Evolutionary conservation across 2,113 vertebrate genomes (phyloP).

Genomic region (Nothobranchius furzeri): DNA sequence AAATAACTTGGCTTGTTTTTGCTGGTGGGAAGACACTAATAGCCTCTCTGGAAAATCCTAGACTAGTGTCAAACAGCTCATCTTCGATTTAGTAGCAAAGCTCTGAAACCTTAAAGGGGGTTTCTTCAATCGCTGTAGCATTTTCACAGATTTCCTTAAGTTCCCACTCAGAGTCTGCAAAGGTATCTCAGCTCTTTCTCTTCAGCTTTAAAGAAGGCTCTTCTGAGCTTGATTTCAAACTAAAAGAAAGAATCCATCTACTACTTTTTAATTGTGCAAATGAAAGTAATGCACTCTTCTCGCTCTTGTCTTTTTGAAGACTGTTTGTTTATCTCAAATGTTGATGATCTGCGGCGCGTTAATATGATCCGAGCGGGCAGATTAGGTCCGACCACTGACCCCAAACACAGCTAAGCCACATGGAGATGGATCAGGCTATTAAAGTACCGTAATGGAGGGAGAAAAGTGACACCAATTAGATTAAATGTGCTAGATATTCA

Average conservation of each 20-base stretch:
- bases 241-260: conserved; percentile 19
- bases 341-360: conserved; percentile 40
- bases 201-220: conserved; percentile 19
- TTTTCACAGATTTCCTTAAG: conserved; percentile 12
- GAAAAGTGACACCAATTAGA: conserved; percentile 78
- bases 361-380: conserved; percentile 58
- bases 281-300: conserved; percentile 32
- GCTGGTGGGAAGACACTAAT: conserved; percentile 66
- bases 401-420: conserved; percentile 64
- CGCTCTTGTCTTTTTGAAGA: conserved; percentile 28
- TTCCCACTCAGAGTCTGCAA: neutral
- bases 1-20: conserved; percentile 70
- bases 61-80: conserved; percentile 34
- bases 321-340: conserved; percentile 59
- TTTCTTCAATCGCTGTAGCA: conserved; percentile 20
- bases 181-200: conserved; percentile 22
- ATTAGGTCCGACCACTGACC: conserved; percentile 69
- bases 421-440: conserved; percentile 73
- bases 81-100: conserved; percentile 34
- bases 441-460: conserved; percentile 72
- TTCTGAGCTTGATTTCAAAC: conserved; percentile 19
- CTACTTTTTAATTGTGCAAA: conserved; percentile 61
- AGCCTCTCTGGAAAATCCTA: conserved; percentile 76
- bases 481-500: conserved; percentile 75
- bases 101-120: conserved; percentile 24